Percentiles rank a stretch among this genome's conserved stretches.
Evolutionary conservation across 2,113 vertebrate genomes (phyloP).

Genomic region (Gallinago media): DNA sequence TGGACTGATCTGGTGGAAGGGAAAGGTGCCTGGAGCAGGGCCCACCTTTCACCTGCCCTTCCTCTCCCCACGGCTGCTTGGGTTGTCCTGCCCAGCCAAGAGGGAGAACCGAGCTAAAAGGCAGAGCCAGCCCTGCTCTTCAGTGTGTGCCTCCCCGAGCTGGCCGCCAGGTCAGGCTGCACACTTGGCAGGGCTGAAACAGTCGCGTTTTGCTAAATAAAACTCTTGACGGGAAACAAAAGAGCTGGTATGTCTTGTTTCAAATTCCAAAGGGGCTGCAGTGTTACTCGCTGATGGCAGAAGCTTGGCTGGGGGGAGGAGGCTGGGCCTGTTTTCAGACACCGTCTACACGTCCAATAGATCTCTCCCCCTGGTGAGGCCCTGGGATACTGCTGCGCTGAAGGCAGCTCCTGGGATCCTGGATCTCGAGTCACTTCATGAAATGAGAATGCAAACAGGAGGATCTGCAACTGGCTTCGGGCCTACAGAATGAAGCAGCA

Average conservation of each 20-base stretch:
- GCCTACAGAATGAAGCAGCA: neutral
- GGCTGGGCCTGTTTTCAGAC: neutral
- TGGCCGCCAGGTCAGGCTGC: neutral
- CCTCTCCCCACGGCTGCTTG: slow-evolving; percentile 8
- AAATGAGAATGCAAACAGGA: neutral
- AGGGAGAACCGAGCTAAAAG: slow-evolving; percentile 40
- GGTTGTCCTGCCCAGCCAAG: slow-evolving; percentile 6
- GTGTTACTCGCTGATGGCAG: neutral
- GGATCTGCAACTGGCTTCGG: neutral
- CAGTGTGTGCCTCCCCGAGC: slow-evolving; percentile 38
- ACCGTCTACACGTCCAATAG: neutral
- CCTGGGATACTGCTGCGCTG: neutral
- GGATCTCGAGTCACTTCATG: neutral
- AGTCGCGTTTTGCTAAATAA: slow-evolving; percentile 45
- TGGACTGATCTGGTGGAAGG: neutral
- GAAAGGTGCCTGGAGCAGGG: neutral
- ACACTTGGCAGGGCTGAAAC: slow-evolving; percentile 28
- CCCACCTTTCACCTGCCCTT: neutral
- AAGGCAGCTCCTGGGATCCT: neutral
- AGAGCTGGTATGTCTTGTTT: slow-evolving; percentile 7
- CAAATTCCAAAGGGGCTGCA: neutral
- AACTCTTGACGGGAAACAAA: slow-evolving; percentile 40
- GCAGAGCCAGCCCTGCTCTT: slow-evolving; percentile 30
- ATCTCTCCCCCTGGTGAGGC: neutral
- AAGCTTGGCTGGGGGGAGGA: neutral